Evolutionary conservation across 2,797 vertebrate genomes (phyloP).

Genomic region (Tiaroga cobitis): DNA sequence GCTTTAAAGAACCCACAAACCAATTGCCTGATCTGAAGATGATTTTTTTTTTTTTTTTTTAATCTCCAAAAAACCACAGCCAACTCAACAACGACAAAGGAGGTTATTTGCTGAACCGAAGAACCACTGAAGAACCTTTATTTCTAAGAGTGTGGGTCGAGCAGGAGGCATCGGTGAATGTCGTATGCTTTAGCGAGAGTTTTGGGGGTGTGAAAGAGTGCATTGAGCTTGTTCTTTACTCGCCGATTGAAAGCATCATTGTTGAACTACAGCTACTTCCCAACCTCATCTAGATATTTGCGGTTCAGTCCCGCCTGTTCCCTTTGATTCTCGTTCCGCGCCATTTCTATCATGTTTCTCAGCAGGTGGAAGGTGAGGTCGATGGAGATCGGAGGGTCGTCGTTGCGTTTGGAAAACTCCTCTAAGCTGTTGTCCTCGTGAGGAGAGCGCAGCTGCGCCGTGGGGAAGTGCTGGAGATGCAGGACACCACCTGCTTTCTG

Average conservation of each 20-base stretch:
- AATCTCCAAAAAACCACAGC: background rate
- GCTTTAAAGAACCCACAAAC: background rate
- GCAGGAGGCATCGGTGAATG: constrained; percentile 35
- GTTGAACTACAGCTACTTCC: constrained; percentile 77
- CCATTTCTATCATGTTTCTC: constrained; percentile 90
- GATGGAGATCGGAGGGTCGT: constrained; percentile 89
- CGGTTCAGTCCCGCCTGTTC: constrained; percentile 90
- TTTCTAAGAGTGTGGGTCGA: constrained; percentile 29
- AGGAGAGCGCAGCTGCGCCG: constrained; percentile 34
- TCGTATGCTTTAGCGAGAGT: constrained; percentile 37
- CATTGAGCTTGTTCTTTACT: constrained; percentile 52
- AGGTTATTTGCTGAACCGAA: background rate
- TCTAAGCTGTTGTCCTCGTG: constrained; percentile 58
- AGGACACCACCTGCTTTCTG: constrained; percentile 23
- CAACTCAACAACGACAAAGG: constrained; percentile 5
- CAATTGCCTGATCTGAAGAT: background rate
- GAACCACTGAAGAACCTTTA: constrained; percentile 30
- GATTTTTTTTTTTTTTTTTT: background rate
- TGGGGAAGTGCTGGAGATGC: constrained; percentile 55
- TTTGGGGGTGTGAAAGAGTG: constrained; percentile 42
- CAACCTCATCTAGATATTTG: constrained; percentile 87
- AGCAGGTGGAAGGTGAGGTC: constrained; percentile 96
- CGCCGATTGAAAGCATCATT: constrained; percentile 19
- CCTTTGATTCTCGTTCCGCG: constrained; percentile 85
- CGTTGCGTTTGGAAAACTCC: constrained; percentile 76